A percentile compares a stretch with the other conserved stretches of the same genome.
Evolutionary conservation across 2,113 vertebrate species (phyloP).

Genomic region (Hemiprocne comata): DNA sequence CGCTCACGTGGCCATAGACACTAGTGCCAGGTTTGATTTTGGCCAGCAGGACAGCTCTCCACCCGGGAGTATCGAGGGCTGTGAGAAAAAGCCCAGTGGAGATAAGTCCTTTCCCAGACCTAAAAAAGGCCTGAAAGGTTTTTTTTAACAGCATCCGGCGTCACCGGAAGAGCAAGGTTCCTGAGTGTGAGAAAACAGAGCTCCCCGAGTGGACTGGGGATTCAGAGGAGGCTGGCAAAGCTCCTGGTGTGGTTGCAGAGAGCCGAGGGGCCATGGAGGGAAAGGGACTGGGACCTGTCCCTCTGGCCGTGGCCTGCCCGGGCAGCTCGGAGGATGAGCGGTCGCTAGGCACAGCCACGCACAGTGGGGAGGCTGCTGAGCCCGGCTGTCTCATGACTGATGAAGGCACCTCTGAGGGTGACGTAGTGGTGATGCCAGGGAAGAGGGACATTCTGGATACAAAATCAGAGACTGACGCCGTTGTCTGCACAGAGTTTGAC

Average conservation of each 20-base stretch:
- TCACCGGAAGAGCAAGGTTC: constrained; percentile 85
- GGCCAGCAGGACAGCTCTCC: constrained; percentile 64
- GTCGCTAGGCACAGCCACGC: not conserved
- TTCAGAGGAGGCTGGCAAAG: constrained; percentile 54
- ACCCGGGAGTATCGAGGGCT: constrained; percentile 58
- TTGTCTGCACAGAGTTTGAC: constrained; percentile 55
- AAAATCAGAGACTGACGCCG: constrained; percentile 6
- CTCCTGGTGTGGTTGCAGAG: not conserved
- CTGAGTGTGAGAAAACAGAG: constrained; percentile 78
- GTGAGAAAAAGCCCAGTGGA: constrained; percentile 77
- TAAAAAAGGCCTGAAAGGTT: constrained; percentile 89
- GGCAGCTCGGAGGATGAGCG: not conserved
- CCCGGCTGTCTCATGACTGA: fast-evolving
- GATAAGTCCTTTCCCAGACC: constrained; percentile 81
- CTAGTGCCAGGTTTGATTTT: constrained; percentile 5
- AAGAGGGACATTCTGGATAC: not conserved
- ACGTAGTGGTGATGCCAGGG: not conserved
- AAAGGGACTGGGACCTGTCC: not conserved
- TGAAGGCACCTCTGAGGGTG: not conserved
- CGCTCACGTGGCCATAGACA: constrained; percentile 52
- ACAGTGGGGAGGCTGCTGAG: not conserved
- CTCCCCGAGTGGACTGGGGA: constrained; percentile 16
- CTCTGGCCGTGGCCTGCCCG: not conserved
- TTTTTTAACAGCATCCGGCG: constrained; percentile 94
- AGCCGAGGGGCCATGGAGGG: not conserved